Evolutionary conservation across 1,140 invertebrate species (phyloP).

Genomic region (Acromyrmex charruanus): DNA sequence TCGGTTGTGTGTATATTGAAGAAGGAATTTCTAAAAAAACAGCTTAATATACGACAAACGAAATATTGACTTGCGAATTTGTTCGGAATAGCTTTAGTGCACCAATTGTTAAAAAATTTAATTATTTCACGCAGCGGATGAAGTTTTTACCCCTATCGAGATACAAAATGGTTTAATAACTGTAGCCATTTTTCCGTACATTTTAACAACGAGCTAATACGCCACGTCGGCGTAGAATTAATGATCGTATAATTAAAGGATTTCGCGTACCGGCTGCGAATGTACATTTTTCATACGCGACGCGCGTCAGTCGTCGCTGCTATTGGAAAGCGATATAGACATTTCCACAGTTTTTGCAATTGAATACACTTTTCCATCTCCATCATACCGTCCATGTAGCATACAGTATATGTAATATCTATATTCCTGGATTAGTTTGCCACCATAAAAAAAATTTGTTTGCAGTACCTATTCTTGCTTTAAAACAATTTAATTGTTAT

Average conservation of each 20-base stretch:
- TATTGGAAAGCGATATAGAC: constrained; percentile 73
- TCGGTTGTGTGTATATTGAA: neutral
- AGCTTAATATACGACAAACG: neutral
- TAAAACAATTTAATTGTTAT: constrained; percentile 26
- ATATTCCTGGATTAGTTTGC: constrained; percentile 27
- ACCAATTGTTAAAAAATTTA: constrained; percentile 23
- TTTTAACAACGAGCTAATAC: constrained; percentile 64
- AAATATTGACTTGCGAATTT: constrained; percentile 18
- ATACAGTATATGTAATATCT: constrained; percentile 8
- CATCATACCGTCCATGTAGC: constrained; percentile 1
- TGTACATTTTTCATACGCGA: constrained; percentile 64
- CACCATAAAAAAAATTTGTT: neutral
- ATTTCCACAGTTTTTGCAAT: constrained; percentile 64
- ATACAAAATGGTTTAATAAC: constrained; percentile 60
- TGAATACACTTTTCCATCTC: constrained; percentile 52
- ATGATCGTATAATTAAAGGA: constrained; percentile 55
- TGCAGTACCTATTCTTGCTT: neutral
- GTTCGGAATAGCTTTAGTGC: neutral
- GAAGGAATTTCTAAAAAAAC: neutral
- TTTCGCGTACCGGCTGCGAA: constrained; percentile 15
- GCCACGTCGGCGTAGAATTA: constrained; percentile 50
- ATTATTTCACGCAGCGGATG: neutral
- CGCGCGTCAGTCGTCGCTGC: constrained; percentile 59
- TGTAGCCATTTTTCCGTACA: constrained; percentile 54
- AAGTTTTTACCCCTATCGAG: constrained; percentile 30